Base-by-base conservation (phyloP, 2,797 vertebrate species). In the Enteromius viviparus region DNA sequence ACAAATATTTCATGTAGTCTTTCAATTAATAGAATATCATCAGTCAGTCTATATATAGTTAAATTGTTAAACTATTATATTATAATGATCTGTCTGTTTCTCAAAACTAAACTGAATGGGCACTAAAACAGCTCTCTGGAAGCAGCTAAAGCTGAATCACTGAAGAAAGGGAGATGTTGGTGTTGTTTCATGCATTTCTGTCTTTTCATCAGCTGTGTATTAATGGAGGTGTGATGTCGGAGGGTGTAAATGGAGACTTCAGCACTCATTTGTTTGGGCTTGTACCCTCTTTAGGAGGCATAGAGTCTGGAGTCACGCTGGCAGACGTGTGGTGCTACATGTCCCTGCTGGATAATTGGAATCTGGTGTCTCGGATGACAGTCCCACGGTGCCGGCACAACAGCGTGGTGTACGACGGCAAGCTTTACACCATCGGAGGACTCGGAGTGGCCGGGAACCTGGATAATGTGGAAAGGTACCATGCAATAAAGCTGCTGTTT, bases 281-380 rank as follows among this genome's bases (percentile, higher is more conserved):
- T 68, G 60, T 65, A 53, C 65, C 79, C 84, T 78, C 60, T 70
- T 47, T 93, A 99, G 98, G 98, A 53, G 98, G 98, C 17, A 98
- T 96, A 88, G 96, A 98, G 90, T 95, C 96, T 0, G 97, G 97
- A 14, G 96, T 99, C 91, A 96, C 96, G 11, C 93, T 99, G 78
- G 94, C 97, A 0, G 98, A 99, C 6, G 97, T 99, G 72, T 99
- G 98, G 98, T 99, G 97, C 91, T 99, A 99, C 92, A 99, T 99
- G 98, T 99, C 98, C 70, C 89, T 99, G 89, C 93, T 99, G n/a
- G 98, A 99, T 90, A 99, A 98, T 94, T 99, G 98, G 98, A 99
- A 98, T 91, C 95, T 99, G 87, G 98, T 99, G 91, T 99, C 98
- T 82, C 96, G 97, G 85, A 99, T 99, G 97, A 99, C 97, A 0